phyloP scores from a whole-genome alignment of 1,140 invertebrate species.

The Drosophila bocqueti region DNA sequence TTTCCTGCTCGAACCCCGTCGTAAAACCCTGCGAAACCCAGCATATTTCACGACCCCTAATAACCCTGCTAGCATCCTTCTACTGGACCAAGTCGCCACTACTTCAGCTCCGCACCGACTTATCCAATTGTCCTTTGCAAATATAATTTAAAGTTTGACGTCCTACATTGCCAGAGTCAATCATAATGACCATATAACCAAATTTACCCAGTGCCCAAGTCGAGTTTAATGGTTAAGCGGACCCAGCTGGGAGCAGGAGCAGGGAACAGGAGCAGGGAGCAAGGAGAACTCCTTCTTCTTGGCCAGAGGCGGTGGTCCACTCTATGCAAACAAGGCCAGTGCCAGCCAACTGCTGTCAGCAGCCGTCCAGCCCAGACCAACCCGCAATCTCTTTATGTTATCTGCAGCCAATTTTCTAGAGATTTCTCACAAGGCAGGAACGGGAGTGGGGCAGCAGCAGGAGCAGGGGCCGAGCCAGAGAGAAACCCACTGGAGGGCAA shows the following conservation, averaged over 20 bases:
- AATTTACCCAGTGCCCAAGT: constrained; percentile 66
- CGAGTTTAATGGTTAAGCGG: constrained; percentile 36
- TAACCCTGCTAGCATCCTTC: constrained; percentile 14
- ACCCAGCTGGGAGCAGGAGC: constrained; percentile 3
- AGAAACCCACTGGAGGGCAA: constrained; percentile 9
- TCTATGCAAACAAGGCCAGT: constrained; percentile 53
- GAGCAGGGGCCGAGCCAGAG: neutral
- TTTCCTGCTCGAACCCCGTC: constrained; percentile 7
- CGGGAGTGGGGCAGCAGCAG: neutral
- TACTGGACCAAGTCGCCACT: neutral
- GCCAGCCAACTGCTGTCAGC: constrained; percentile 63
- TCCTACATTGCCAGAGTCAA: constrained; percentile 70
- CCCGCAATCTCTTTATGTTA: constrained; percentile 64
- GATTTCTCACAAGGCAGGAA: constrained; percentile 39
- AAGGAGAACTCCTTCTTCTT: constrained; percentile 1
- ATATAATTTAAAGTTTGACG: constrained; percentile 79
- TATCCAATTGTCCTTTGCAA: constrained; percentile 75
- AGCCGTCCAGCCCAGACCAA: constrained; percentile 32
- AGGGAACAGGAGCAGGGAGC: neutral
- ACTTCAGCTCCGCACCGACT: constrained; percentile 42
- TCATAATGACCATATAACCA: constrained; percentile 81
- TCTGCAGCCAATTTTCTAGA: constrained; percentile 75
- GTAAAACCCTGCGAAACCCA: neutral
- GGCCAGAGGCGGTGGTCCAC: constrained; percentile 5
- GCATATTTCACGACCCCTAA: constrained; percentile 12